A percentile compares a stretch with the other conserved stretches of the same genome.
Evolutionary conservation across 2,888 invertebrate species (phyloP).

Genomic region (Calliphora vomitoria): DNA sequence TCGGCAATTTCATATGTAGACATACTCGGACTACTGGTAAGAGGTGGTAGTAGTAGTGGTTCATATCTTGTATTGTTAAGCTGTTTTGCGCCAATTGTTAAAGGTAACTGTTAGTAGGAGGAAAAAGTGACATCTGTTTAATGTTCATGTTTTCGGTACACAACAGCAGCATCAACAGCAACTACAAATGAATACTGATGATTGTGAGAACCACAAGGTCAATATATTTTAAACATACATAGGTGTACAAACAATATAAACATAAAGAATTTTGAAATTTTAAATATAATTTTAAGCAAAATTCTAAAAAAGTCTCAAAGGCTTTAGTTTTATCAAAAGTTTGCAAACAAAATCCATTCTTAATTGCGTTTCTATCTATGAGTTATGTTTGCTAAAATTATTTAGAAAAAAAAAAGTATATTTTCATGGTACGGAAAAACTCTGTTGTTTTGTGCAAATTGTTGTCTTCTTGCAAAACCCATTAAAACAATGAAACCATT

Average conservation of each 20-base stretch:
- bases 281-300: not conserved
- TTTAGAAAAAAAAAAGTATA: not conserved
- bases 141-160: conserved; percentile 50
- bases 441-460: not conserved
- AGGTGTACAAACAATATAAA: not conserved
- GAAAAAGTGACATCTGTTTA: conserved; percentile 59
- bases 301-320: not conserved
- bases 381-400: not conserved
- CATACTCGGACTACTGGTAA: conserved; percentile 2
- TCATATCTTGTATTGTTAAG: conserved; percentile 19
- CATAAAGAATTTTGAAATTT: not conserved
- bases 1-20: conserved; percentile 27
- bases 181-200: conserved; percentile 55
- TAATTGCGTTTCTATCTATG: not conserved
- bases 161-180: conserved; percentile 9
- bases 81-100: conserved; percentile 11
- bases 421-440: not conserved
- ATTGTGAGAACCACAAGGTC: conserved; percentile 41
- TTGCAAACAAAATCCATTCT: not conserved
- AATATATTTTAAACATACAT: conserved; percentile 25
- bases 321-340: not conserved
- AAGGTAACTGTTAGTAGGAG: conserved; percentile 41
- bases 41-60: not conserved
- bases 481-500: conserved; percentile 1
- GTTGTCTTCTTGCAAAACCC: not conserved